Percentiles rank a stretch among this genome's conserved stretches.
Conservation (phyloP, 2,888 invertebrate genomes). For the Papilio demoleus region DNA sequence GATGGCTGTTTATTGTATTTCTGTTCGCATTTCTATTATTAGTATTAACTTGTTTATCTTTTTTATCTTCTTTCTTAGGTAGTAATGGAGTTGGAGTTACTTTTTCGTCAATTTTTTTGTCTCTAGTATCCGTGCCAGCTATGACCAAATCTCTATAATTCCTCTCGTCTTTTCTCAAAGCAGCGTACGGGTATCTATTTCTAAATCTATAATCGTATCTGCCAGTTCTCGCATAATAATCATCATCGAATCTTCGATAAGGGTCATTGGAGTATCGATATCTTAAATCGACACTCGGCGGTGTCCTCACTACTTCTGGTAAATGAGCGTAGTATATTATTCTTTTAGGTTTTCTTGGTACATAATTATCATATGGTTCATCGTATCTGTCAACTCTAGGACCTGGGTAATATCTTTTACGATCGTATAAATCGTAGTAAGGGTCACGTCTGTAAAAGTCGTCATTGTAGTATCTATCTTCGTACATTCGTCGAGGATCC, state of each 20-base stretch:
- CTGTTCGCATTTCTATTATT: conserved; percentile 60
- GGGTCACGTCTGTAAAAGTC: conserved; percentile 75
- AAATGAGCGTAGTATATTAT: conserved; percentile 88
- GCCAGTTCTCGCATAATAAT: conserved; percentile 68
- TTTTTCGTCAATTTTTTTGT: conserved; percentile 75
- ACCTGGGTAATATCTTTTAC: conserved; percentile 62
- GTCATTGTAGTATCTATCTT: conserved; percentile 69
- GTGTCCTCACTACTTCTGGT: conserved; percentile 86
- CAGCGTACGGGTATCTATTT: conserved; percentile 72
- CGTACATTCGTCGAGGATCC: conserved; percentile 71
- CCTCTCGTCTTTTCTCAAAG: conserved; percentile 75
- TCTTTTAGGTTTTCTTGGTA: conserved; percentile 81
- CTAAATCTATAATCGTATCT: conserved; percentile 76
- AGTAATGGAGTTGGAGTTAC: conserved; percentile 75
- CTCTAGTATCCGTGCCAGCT: conserved; percentile 72
- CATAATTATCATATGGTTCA: conserved; percentile 68
- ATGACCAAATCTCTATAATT: conserved; percentile 76
- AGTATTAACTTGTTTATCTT: conserved; percentile 47
- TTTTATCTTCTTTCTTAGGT: conserved; percentile 73
- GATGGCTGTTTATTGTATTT: conserved; percentile 75
- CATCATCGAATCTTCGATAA: conserved; percentile 73
- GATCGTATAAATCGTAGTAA: conserved; percentile 72
- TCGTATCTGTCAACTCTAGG: conserved; percentile 74
- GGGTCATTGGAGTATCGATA: conserved; percentile 80
- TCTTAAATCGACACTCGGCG: conserved; percentile 82